These are phyloP conservation scores for Saxidomus purpurata DNA, from an alignment of 1,140 invertebrate species.

Conservation along the genomic window DNA sequence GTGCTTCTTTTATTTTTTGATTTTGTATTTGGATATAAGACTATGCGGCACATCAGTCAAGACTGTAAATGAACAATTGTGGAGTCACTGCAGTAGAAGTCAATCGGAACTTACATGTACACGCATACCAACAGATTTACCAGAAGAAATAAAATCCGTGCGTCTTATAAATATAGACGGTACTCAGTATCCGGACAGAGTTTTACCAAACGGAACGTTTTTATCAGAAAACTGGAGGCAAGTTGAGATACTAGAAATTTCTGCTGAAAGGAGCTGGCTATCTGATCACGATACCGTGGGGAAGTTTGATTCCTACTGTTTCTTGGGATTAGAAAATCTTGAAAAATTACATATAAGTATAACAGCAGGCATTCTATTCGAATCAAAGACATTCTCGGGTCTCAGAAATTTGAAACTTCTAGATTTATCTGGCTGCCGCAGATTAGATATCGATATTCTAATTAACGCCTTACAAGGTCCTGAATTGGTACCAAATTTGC, in stretches of 20 bases:
- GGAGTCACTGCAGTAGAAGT: neutral
- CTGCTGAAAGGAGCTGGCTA: neutral
- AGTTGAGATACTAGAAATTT: neutral
- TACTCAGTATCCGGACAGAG: neutral
- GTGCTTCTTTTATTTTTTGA: too few relatives aligned
- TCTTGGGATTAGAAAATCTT: neutral
- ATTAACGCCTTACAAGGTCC: neutral
- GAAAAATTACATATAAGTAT: neutral
- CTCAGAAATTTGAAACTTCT: neutral
- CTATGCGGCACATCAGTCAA: too few relatives aligned
- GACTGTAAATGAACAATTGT: neutral
- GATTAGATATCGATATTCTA: neutral
- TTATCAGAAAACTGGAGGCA: neutral
- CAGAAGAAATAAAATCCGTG: neutral
- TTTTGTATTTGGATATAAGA: too few relatives aligned
- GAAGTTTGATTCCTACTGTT: neutral
- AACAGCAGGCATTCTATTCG: neutral
- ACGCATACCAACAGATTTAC: neutral
- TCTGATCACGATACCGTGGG: neutral
- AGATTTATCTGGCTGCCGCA: neutral
- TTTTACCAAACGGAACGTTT: neutral
- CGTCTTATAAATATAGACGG: neutral
- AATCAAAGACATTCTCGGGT: neutral
- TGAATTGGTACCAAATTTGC: neutral
- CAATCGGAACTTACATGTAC: neutral